These are phyloP conservation scores for Tanytarsus gracilentus DNA, from an alignment of 2,888 invertebrate genomes.

Conservation along the genomic window DNA sequence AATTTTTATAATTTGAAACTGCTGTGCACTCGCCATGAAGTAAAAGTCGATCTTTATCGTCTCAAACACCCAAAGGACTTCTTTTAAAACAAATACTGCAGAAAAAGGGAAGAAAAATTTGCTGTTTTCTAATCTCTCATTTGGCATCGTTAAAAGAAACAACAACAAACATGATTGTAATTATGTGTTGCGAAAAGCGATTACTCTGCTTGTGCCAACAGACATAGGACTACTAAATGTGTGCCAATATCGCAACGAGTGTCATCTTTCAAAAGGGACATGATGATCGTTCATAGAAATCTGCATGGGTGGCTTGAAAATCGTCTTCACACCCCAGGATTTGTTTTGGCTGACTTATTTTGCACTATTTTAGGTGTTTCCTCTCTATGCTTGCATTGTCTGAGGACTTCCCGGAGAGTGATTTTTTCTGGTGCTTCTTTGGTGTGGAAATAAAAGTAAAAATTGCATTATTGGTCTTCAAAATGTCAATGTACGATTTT, in stretches of 20 bases:
- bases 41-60: constrained; percentile 10
- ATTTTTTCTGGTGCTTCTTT: not conserved
- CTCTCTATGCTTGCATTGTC: not conserved
- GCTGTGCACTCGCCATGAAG: constrained; percentile 1
- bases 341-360: not conserved
- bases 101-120: constrained; percentile 1
- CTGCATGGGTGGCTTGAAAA: constrained; percentile 15
- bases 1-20: no score
- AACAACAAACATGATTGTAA: no score
- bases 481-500: no score
- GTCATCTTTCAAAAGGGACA: not conserved
- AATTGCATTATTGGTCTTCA: no score
- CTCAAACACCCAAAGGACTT: no score
- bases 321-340: constrained; percentile 9
- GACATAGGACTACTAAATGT: no score
- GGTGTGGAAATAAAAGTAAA: not conserved
- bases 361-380: not conserved
- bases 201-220: no score
- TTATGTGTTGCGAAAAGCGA: no score
- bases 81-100: not conserved
- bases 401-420: no score
- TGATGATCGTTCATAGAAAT: not conserved
- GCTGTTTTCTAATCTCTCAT: constrained; percentile 10
- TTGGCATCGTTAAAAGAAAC: constrained; percentile 16
- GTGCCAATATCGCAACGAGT: no score